Evolutionary conservation across 2,113 vertebrate genomes (phyloP).

Genomic region (Aldabrachelys gigantea): DNA sequence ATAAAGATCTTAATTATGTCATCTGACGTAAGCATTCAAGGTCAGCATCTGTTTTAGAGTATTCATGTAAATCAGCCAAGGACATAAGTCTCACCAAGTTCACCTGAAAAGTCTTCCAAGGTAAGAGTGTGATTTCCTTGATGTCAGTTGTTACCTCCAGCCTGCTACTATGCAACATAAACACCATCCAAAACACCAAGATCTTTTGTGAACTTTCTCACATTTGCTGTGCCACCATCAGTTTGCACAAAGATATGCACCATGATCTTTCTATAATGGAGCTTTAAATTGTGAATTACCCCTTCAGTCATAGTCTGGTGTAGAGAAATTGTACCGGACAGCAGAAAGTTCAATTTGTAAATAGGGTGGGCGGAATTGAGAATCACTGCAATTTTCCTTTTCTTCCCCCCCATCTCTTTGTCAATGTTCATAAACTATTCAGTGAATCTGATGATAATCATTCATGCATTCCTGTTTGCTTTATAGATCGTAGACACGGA

Average conservation of each 20-base stretch:
- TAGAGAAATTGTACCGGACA: not conserved
- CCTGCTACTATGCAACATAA: not conserved
- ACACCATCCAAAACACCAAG: not conserved
- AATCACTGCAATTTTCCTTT: not conserved
- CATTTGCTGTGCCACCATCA: not conserved
- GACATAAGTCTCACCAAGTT: not conserved
- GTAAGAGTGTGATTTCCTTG: not conserved
- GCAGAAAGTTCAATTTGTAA: not conserved
- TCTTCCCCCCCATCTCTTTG: not conserved
- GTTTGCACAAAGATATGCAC: not conserved
- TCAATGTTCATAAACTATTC: not conserved
- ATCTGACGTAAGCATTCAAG: no score
- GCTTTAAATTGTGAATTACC: not conserved
- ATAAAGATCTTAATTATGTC: no score
- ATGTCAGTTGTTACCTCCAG: not conserved
- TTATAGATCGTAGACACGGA: not conserved
- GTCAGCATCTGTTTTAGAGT: no score
- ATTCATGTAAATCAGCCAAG: no score
- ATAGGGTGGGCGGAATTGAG: not conserved
- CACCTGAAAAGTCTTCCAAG: not conserved
- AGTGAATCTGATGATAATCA: not conserved
- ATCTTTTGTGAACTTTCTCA: not conserved
- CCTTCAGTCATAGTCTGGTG: not conserved
- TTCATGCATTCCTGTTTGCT: not conserved
- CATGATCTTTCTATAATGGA: not conserved